Base-by-base conservation (phyloP, 1,140 invertebrate genomes). In the Panulirus ornatus region DNA sequence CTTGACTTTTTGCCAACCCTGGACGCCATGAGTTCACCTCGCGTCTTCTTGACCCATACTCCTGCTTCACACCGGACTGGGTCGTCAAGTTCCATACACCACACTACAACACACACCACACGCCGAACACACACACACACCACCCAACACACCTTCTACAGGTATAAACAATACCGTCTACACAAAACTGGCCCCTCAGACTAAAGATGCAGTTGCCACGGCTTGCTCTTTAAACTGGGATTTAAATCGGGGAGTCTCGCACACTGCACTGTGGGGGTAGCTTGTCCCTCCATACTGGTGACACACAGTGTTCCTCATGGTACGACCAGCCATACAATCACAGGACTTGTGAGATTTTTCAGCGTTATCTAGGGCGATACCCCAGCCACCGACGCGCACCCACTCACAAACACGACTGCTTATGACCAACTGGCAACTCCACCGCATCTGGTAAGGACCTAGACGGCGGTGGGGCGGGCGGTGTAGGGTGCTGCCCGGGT, bases 1-100 rank as follows among this genome's bases (percentile, higher is more conserved):
- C 75, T 78, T 78, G 75, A 78, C 40, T 78, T 78, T 78, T n/a
- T 42, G n/a, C 40, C 22, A 78, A 78, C 75, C 75, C 30, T 44
- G 75, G 30, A 19, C 6, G 34, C 27, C 73, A 76, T 76, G 42
- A 42, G 75, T 66, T 66, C n/a, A 66, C 58, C 58, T 5, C n/a
- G n/a, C n/a, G 14, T 11, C n/a, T 6, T 30, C 40, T 14, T 44
- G 40, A 8, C n/a, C n/a, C n/a, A n/a, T n/a, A n/a, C n/a, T n/a
- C n/a, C n/a, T n/a, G n/a, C n/a, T n/a, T n/a, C n/a, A n/a, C n/a
- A n/a, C n/a, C n/a, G n/a, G n/a, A n/a, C n/a, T n/a, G n/a, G n/a
- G n/a, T n/a, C n/a, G n/a, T n/a, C n/a, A n/a, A n/a, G n/a, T n/a
- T n/a, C 11, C 19, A 58, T 22, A 14, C 22, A 22, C 54, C 11